Base-by-base conservation (phyloP, 2,797 vertebrate genomes). In the Lepilemur septentrionalis region DNA sequence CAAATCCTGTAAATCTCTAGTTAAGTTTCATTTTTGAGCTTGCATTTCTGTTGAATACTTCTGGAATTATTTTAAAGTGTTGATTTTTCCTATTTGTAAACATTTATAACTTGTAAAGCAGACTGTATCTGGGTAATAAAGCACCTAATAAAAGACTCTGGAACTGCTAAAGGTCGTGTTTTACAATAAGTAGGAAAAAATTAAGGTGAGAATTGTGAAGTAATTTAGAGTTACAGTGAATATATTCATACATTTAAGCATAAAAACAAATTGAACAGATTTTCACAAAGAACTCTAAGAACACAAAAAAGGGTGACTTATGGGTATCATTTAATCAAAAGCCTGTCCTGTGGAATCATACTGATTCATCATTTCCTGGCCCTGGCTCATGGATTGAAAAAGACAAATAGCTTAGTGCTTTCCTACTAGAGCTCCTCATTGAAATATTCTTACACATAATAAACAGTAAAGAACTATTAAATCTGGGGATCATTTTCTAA, bases 321-420 rank as follows among this genome's bases (percentile, higher is more conserved):
- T 5, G 89, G 94, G 83, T 97, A 93, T 92, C 86, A 97, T 96
- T 98, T 97, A 97, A 98, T 98, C 97, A 98, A 97, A 95, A 97
- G 59, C 23, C 82, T 96, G 70, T 95, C 96, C 92, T 98, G 93
- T 2, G 0, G 89, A 78, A 91, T 90, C 92, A 73, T 20, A 43
- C 2, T 94, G 97, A 98, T 97, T 97, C 98, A 97, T 96, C 78
- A 95, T 13, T 79, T 92, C 23, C 89, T 88, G 96, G 28, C 61
- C 82, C 46, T 97, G 81, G 57, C 76, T 92, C 50, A 43, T 0
- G 61, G 83, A 95, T 32, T 87, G 94, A 96, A 83, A 97, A 93
- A 97, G 90, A 96, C 72, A 94, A 92, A 96, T 78, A 95, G 63
- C 48, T 96, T n/a, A 55, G 63, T 43, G 82, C 18, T 76, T 89